Base-by-base conservation (phyloP, 2,797 vertebrate genomes). In the Crocodylus rhombifer region DNA sequence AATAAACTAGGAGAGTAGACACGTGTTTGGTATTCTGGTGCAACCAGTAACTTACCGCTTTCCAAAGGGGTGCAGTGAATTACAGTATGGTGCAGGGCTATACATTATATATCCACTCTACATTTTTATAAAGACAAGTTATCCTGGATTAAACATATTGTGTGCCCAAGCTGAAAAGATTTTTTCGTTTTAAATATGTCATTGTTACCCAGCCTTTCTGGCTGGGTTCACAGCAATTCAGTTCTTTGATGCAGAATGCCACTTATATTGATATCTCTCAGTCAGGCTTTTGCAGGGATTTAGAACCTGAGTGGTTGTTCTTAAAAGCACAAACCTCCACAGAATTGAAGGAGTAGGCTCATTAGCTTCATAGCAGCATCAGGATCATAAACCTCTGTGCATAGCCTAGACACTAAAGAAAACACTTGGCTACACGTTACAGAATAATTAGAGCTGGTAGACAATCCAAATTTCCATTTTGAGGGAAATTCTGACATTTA, bases 261-360 rank as follows among this genome's bases (percentile, higher is more conserved):
- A 18, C 55, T 84, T 64, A 14, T 33, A 87, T 75, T 17, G 63
- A 76, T n/a, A n/a, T 9, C 21, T 8, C 25, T 86, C 60, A 3
- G 18, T 82, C 16, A 36, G 11, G 18, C 9, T 2, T 74, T 30
- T 51, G 77, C 14, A 88, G 36, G 61, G 11, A 1, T 33, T 60
- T 84, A 26, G 74, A 7, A 65, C 82, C 36, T 79, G 30, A 78
- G 63, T 6, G 6, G 6, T 56, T 82, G 77, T 86, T 61, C 61
- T 79, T 33, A 87, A 89, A 92, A 14, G 3, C 0, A 30, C 23
- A 58, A 89, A 16, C 15, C 80, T 30, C 74, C 61, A 61, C 62
- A 83, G 81, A 73, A 51, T 51, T 42, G 26, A 51, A 23, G 23
- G 12, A 89, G 62, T 75, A 94, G 91, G 88, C 95, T 89, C 60